Evolutionary conservation across 2,888 invertebrate genomes (phyloP), one percentile per base, ranked within the genome.

Genomic region (Apeira syringaria): DNA sequence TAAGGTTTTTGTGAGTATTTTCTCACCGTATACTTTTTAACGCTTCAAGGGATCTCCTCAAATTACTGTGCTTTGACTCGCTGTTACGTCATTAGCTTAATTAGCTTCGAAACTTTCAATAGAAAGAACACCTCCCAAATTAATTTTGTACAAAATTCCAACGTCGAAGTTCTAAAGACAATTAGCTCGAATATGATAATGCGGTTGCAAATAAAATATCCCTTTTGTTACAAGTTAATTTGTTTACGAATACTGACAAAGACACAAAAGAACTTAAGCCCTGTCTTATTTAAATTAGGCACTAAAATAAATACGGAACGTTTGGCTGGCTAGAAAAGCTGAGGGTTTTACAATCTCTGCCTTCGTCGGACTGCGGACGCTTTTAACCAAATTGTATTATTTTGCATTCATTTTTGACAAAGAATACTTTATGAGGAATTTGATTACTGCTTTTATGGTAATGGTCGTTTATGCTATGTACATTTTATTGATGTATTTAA

Each of bases 361-460:
- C 64, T 65, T 66, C 47, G 33, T 31, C 40, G 62, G 62, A 61
- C 62, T 60, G 68, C 61, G 71, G 66, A 70, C 66, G 74, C 80
- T 84, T 74, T 84, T 75, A 80, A 70, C 76, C 68, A 83, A 86
- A 87, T 87, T 87, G 87, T 87, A 88, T 88, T 87, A 86, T 85
- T 86, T 86, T 83, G 83, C 87, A 88, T 89, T 83, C 74, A 83
- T 80, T 86, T 85, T 82, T 86, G 80, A 81, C 80, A 80, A 80
- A 80, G 78, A 75, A 73, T 70, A 69, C 74, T 74, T 68, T 61
- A 61, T 60, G 56, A 57, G 57, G 47, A 64, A 58, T 62, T 67
- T 58, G 57, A 63, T 67, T 60, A 54, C 55, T 59, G 64, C 55
- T 54, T 53, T 56, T 52, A 59, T 58, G 44, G 11, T 40, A 49